These are phyloP conservation scores for Catonia carolina DNA, from an alignment of 2,888 invertebrate species.

Conservation along the genomic window DNA sequence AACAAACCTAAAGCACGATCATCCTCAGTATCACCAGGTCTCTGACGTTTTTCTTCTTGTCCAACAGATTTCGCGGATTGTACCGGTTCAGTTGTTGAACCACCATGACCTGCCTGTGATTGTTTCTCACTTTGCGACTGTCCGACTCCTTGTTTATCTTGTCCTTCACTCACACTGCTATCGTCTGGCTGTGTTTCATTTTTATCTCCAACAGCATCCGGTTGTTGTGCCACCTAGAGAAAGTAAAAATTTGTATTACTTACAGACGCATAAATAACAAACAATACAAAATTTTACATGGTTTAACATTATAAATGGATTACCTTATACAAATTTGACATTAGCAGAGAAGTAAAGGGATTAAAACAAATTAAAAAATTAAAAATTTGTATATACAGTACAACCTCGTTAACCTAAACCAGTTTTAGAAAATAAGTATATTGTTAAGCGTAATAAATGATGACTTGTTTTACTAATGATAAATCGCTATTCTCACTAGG, in stretches of 20 bases:
- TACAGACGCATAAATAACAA: neutral
- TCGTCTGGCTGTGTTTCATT: slow-evolving; percentile 49
- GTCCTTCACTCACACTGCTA: slow-evolving; percentile 39
- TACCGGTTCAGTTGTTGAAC: slow-evolving; percentile 38
- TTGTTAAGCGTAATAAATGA: too few relatives aligned
- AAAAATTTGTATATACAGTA: too few relatives aligned
- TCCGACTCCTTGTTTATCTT: slow-evolving; percentile 58
- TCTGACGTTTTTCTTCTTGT: slow-evolving; percentile 53
- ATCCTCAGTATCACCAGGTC: slow-evolving; percentile 67
- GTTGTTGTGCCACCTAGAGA: slow-evolving; percentile 15
- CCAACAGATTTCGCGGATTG: neutral
- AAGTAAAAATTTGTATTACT: neutral
- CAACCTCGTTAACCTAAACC: too few relatives aligned
- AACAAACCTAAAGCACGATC: slow-evolving; percentile 60
- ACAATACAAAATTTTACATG: neutral
- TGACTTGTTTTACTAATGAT: too few relatives aligned
- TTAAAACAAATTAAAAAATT: too few relatives aligned
- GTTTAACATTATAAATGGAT: too few relatives aligned
- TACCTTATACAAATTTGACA: too few relatives aligned
- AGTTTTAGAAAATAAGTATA: too few relatives aligned
- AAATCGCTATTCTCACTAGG: too few relatives aligned
- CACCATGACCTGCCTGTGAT: slow-evolving; percentile 37
- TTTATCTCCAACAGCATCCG: slow-evolving; percentile 35
- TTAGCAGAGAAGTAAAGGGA: too few relatives aligned
- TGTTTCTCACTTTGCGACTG: slow-evolving; percentile 53